phyloP scores from a whole-genome alignment of 2,888 invertebrate genomes.

The Scaptomyza parva region DNA sequence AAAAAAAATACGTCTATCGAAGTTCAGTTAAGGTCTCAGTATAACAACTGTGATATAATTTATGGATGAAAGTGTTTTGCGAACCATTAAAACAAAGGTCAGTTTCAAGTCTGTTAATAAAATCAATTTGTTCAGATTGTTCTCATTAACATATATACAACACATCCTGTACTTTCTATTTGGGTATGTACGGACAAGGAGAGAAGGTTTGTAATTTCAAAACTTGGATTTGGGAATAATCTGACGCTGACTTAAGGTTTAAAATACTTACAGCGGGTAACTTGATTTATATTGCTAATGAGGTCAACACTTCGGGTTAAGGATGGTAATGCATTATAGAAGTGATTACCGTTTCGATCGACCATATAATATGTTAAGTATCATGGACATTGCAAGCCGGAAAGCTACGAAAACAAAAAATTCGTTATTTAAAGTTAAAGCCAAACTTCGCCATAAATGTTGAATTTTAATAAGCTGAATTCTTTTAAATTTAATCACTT shows the following conservation, averaged over 20 bases:
- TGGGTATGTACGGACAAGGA: background rate
- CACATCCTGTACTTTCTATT: background rate
- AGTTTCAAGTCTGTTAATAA: conserved; percentile 7
- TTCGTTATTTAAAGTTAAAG: no score
- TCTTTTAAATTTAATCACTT: background rate
- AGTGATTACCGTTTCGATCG: background rate
- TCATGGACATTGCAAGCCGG: background rate
- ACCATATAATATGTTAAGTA: no score
- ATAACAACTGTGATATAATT: conserved; percentile 53
- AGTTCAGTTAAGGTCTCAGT: conserved; percentile 47
- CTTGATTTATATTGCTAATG: no score
- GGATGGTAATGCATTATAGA: background rate
- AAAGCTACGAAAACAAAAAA: background rate
- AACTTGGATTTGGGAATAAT: background rate
- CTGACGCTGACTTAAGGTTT: no score
- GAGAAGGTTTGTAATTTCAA: background rate
- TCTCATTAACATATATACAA: conserved; percentile 1
- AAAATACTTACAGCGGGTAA: no score
- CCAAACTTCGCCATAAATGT: no score
- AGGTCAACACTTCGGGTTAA: background rate
- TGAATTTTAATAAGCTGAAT: background rate
- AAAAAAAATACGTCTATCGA: conserved; percentile 22
- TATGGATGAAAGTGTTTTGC: conserved; percentile 12
- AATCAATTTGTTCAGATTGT: conserved; percentile 13
- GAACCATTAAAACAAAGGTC: background rate